These are phyloP conservation scores for Aspiorhynchus laticeps DNA, from an alignment of 2,113 vertebrate genomes.

Conservation along the genomic window DNA sequence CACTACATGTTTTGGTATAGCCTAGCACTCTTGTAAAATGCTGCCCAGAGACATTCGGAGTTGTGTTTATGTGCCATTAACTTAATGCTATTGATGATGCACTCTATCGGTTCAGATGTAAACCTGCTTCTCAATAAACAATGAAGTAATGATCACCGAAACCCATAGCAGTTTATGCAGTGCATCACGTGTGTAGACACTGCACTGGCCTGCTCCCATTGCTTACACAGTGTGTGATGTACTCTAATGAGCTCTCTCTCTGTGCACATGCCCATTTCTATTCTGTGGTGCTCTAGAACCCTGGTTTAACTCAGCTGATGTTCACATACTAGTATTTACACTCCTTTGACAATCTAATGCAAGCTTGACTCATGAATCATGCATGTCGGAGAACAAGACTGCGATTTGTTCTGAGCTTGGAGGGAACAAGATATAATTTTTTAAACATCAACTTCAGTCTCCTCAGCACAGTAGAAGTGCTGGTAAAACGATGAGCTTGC, in stretches of 20 bases:
- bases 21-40: background rate
- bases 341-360: conserved; percentile 15
- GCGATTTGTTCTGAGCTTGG: conserved; percentile 15
- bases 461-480: background rate
- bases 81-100: background rate
- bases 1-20: background rate
- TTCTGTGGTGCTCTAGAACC: background rate
- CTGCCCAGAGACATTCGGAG: background rate
- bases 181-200: background rate
- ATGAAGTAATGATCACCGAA: background rate
- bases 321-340: conserved; percentile 12
- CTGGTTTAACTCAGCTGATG: conserved; percentile 6
- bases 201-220: conserved; percentile 6
- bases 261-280: background rate
- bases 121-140: background rate
- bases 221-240: background rate
- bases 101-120: background rate
- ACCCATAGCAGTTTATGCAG: background rate
- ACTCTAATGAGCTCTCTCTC: conserved; percentile 19
- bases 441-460: background rate
- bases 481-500: conserved; percentile 11
- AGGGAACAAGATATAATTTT: background rate
- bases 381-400: background rate
- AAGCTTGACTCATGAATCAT: conserved; percentile 18
- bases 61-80: background rate